Conservation (phyloP, 2,113 vertebrate genomes). For the Phylloscopus trochilus region DNA sequence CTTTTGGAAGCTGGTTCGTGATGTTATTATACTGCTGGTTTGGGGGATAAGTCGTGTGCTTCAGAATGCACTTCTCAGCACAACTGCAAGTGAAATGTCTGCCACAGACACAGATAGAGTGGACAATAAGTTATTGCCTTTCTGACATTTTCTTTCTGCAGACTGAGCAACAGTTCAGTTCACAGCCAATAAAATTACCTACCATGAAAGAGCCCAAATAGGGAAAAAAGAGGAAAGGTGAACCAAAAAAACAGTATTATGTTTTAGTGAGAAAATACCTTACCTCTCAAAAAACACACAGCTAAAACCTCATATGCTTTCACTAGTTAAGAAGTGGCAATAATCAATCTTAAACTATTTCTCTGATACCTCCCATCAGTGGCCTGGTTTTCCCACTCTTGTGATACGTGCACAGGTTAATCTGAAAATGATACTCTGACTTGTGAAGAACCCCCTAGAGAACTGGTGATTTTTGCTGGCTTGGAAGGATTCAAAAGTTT, state of each 20-base stretch:
- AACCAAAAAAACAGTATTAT: background rate
- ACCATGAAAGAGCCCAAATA: background rate
- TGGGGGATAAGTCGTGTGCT: background rate
- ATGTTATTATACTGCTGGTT: background rate
- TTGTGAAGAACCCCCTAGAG: background rate
- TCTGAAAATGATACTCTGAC: background rate
- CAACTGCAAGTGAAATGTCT: background rate
- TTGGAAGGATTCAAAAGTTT: background rate
- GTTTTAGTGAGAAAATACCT: background rate
- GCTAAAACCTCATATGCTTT: background rate
- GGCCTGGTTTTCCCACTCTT: background rate
- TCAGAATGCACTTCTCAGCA: background rate
- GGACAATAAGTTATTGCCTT: background rate
- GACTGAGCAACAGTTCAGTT: background rate
- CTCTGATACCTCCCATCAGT: background rate
- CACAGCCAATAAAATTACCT: background rate
- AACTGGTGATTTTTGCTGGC: background rate
- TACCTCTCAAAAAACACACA: background rate
- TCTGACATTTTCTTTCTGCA: background rate
- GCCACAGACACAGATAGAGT: background rate
- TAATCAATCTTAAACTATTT: background rate
- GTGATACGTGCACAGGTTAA: background rate
- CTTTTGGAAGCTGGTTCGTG: constrained; percentile 3
- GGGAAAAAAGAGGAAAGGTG: background rate
- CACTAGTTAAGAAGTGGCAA: background rate